phyloP scores from a whole-genome alignment of 2,888 invertebrate species.

The Eristalis tenax region DNA sequence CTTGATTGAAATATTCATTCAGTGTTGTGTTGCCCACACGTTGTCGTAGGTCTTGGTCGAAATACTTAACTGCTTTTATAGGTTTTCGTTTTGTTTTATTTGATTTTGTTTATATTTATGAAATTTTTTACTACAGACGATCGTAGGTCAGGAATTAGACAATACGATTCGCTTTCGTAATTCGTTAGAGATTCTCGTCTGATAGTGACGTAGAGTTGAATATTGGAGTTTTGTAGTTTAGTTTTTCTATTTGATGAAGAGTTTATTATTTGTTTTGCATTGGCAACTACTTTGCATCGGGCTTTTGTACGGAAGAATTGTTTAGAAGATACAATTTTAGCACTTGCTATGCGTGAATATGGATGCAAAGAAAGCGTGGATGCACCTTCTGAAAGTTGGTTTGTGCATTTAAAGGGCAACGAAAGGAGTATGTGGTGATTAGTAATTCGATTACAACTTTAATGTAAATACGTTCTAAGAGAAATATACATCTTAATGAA shows the following conservation, averaged over 20 bases:
- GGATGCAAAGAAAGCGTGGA: no score
- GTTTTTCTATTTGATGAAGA: neutral
- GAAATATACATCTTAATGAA: no score
- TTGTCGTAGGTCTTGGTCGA: conserved; percentile 60
- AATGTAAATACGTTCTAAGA: no score
- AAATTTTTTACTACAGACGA: conserved; percentile 1
- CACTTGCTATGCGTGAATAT: no score
- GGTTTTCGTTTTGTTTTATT: conserved; percentile 1
- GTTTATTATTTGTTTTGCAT: neutral
- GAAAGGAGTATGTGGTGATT: no score
- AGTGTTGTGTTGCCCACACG: conserved; percentile 1
- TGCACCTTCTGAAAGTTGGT: no score
- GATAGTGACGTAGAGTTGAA: neutral
- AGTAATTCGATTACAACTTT: no score
- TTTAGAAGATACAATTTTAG: no score
- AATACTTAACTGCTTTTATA: conserved; percentile 32
- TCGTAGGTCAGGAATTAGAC: conserved; percentile 1
- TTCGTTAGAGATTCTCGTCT: neutral
- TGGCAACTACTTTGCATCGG: no score
- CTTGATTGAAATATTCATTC: conserved; percentile 32
- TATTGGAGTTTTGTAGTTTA: neutral
- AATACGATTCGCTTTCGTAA: neutral
- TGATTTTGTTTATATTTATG: neutral
- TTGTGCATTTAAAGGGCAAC: no score
- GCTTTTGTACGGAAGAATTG: no score